Evolutionary conservation across 2,888 invertebrate species (phyloP).

Genomic region (Muschampia staudingeri): DNA sequence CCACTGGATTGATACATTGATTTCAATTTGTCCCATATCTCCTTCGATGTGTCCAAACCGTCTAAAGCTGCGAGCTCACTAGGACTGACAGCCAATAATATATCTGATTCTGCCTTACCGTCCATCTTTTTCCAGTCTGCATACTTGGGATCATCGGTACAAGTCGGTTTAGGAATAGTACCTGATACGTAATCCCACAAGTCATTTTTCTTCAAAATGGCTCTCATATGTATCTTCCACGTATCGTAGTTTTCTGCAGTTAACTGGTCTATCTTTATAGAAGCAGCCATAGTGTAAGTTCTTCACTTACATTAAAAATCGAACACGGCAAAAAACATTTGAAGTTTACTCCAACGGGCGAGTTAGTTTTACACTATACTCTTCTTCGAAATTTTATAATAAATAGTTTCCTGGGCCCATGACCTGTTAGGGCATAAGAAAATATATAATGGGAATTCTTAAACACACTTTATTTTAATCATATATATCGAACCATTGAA

Average conservation of each 20-base stretch:
- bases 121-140: constrained; percentile 15
- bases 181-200: constrained; percentile 62
- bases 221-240: constrained; percentile 63
- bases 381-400: too few relatives aligned
- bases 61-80: constrained; percentile 40
- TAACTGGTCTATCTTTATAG: constrained; percentile 24
- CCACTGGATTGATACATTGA: constrained; percentile 52
- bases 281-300: constrained; percentile 12
- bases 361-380: not conserved
- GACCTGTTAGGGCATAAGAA: not conserved
- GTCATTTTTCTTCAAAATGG: constrained; percentile 64
- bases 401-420: not conserved
- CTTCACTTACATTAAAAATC: not conserved
- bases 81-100: constrained; percentile 44
- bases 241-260: constrained; percentile 58
- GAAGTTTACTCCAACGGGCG: not conserved
- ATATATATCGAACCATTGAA: too few relatives aligned
- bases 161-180: constrained; percentile 6
- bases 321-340: not conserved
- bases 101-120: constrained; percentile 28
- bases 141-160: constrained; percentile 33
- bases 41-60: constrained; percentile 48
- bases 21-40: constrained; percentile 55
- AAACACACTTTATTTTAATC: too few relatives aligned
- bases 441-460: too few relatives aligned